Evolutionary conservation across 2,113 vertebrate species (phyloP).

Genomic region (Neopipo cinnamomea): DNA sequence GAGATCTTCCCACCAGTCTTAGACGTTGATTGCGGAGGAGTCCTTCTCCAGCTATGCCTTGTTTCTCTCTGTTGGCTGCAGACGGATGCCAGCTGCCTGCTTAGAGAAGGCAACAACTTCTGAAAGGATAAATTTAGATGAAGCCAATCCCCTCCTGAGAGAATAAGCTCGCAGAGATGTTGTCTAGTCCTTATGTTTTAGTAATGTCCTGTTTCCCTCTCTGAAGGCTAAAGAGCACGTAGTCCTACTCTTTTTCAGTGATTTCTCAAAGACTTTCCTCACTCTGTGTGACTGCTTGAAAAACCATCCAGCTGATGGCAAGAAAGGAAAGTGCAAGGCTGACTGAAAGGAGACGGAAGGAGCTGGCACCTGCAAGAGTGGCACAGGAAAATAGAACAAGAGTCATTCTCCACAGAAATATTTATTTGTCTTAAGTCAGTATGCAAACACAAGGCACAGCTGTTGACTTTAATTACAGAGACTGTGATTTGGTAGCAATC

Average conservation of each 20-base stretch:
- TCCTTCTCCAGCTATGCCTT: background rate
- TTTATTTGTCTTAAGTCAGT: background rate
- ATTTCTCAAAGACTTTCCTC: background rate
- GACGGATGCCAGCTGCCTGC: background rate
- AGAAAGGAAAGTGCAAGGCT: background rate
- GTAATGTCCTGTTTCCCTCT: background rate
- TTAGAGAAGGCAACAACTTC: background rate
- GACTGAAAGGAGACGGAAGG: background rate
- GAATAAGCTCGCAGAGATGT: background rate
- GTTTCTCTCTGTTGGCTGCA: background rate
- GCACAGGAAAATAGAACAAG: background rate
- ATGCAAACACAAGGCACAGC: background rate
- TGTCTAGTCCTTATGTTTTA: background rate
- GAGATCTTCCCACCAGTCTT: background rate
- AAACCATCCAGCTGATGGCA: background rate
- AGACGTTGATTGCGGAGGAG: background rate
- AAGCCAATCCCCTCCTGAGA: background rate
- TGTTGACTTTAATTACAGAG: background rate
- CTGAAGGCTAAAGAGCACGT: background rate
- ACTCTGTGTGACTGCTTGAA: accelerated
- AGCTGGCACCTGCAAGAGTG: background rate
- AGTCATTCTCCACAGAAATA: background rate
- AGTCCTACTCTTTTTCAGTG: background rate
- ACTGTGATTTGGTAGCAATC: background rate
- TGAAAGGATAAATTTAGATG: background rate